Evolutionary conservation across 2,888 invertebrate species (phyloP), one percentile per base, ranked within the genome.

Genomic region (Ecdyonurus torrentis): DNA sequence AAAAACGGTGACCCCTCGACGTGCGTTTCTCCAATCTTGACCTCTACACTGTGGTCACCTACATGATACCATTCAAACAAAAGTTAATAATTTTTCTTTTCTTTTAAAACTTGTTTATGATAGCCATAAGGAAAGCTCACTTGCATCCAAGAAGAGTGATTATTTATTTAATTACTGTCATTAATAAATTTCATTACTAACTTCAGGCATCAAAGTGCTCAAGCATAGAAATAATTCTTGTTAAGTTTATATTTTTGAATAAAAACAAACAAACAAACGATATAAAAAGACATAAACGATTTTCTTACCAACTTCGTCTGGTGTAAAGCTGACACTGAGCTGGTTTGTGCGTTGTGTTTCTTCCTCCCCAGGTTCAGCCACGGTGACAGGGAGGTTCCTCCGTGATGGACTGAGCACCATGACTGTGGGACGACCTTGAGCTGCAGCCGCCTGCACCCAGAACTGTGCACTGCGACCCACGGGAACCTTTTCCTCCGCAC

Each of bases 1-100:
- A 93, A 78, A 74, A 97, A 97, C 18, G 98, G 98, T 72, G 94
- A 94, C 60, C 96, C 97, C 72, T 91, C 91, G 0, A 97, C 89
- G 69, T 91, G 90, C 1, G 89, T 87, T 53, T 86, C 89, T 25
- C 74, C 77, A 55, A 81, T 70, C 66, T 78, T 79, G 65, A 87
- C 88, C 78, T 94, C 93, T 59, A 94, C 89, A 67, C 91, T 91
- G 72, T 94, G 93, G 75, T 96, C 96, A 50, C 83, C 82, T 81
- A 65, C n/a, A n/a, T n/a, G n/a, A n/a, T n/a, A n/a, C n/a, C 64
- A 63, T 52, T n/a, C 20, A 23, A 60, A 63, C 22, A 52, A 58
- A 60, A 1, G 19, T 22, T 10, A 53, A 53, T 5, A 52, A 18
- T 19, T 23, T 60, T 22, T 58, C 2, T 1, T 7, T 20, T 62